phyloP scores from a whole-genome alignment of 53 echinoderm and acorn worm genomes.

The Mesocentrotus franciscanus region DNA sequence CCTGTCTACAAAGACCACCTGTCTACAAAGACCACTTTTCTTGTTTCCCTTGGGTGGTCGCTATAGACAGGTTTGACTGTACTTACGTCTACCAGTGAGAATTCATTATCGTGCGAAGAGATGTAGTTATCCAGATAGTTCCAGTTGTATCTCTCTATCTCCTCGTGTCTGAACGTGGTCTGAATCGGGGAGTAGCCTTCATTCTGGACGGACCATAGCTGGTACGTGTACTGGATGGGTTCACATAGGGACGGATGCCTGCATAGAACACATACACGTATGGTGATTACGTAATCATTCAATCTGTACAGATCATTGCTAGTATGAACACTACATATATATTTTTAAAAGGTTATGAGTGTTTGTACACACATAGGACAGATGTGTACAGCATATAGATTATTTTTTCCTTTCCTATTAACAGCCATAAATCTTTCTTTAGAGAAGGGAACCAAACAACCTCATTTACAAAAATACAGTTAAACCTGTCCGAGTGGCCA shows the following conservation, averaged over 20 bases:
- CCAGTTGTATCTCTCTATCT: constrained; percentile 87
- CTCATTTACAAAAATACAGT: no score
- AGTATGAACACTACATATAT: constrained; percentile 49
- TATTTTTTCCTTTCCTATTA: no score
- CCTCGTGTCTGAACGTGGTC: constrained; percentile 70
- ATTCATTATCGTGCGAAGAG: constrained; percentile 76
- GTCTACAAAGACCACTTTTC: no score
- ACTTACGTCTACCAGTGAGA: constrained; percentile 81
- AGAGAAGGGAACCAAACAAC: no score
- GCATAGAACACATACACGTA: not conserved
- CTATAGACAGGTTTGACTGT: no score
- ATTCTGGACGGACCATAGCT: constrained; percentile 84
- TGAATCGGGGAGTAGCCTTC: constrained; percentile 70
- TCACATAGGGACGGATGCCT: constrained; percentile 77
- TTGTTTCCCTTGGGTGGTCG: no score
- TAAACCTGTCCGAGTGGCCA: no score
- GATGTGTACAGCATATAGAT: no score
- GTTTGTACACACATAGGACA: no score
- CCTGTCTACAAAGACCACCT: no score
- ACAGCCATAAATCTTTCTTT: no score
- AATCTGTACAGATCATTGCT: constrained; percentile 79
- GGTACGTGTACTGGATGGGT: constrained; percentile 81
- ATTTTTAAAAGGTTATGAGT: not conserved
- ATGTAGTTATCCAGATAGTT: constrained; percentile 90
- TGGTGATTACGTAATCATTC: not conserved